Evolutionary conservation across 2,888 invertebrate species (phyloP), one percentile per base, ranked within the genome.

Genomic region (Andrena trimmerana): DNA sequence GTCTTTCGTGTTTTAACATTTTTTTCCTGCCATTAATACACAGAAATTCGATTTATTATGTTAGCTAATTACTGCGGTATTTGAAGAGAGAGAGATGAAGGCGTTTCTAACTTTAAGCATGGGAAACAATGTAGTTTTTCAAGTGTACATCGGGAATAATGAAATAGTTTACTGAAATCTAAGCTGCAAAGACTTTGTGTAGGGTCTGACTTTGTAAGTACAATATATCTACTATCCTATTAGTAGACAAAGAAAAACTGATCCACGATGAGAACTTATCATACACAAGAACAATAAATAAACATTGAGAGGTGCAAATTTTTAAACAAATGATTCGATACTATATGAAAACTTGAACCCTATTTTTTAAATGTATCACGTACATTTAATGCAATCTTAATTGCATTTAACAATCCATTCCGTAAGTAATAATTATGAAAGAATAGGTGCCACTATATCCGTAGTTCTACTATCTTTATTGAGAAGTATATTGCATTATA

Each of bases 371-470:
- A 10, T 66, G 13, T 10, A 6, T 10, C 57, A 29, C 16, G 57
- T 33, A 63, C 10, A 63, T 33, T 57, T 16, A 66, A 42, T n/a
- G 42, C 57, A 70, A 59, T 70, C 16, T 66, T 66, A 31, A 67
- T 8, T 68, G 31, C 69, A 33, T 27, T 59, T 75, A 63, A 67
- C 48, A 16, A 7, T 75, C 70, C 68, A 50, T 77, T 50, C 13
- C 73, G 48, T 20, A 83, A 72, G 33, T 68, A 65, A 13, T 31
- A 62, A 62, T 42, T 71, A 50, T 59, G 57, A 78, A 75, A 78
- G 31, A 59, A 84, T 62, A 81, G 42, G 71, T 73, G 70, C 65
- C 48, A 81, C 67, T 57, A 71, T 81, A 81, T 59, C 69, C 29
- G 62, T 62, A 20, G 50, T 66, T 67, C 54, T 71, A 81, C 59